A percentile compares a stretch with the other conserved stretches of the same genome.
Evolutionary conservation across 2,888 invertebrate species (phyloP).

Genomic region (Eilema caniola): DNA sequence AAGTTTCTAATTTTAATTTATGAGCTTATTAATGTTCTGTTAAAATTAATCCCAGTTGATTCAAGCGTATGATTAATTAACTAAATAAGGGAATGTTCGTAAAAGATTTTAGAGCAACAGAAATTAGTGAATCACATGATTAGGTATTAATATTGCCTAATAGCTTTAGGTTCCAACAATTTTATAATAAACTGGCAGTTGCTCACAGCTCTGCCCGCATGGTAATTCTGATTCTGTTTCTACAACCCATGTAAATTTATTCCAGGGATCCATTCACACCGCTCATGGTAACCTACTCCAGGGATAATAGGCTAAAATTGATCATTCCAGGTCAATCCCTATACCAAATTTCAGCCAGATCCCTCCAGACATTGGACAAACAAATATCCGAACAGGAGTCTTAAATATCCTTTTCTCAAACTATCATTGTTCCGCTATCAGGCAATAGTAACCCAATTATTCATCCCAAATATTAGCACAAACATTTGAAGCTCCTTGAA

Average conservation of each 20-base stretch:
- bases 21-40: neutral
- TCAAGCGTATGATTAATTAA: neutral
- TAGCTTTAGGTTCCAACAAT: neutral
- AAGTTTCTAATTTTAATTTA: neutral
- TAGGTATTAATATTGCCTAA: neutral
- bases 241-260: too few species aligned
- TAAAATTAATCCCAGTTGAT: neutral
- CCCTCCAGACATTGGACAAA: too few species aligned
- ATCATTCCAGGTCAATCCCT: too few species aligned
- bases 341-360: neutral
- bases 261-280: too few species aligned
- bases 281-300: too few species aligned
- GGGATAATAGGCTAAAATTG: too few species aligned
- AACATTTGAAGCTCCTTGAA: neutral
- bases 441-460: neutral
- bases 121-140: neutral
- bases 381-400: neutral
- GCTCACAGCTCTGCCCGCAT: too few species aligned
- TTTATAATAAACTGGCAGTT: too few species aligned
- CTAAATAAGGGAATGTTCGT: neutral
- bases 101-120: neutral
- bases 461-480: neutral
- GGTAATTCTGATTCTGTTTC: too few species aligned
- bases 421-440: neutral
- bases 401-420: neutral